Evolutionary conservation across 2,113 vertebrate species (phyloP), one percentile per base, ranked within the genome.

Genomic region (Eleginops maclovinus): DNA sequence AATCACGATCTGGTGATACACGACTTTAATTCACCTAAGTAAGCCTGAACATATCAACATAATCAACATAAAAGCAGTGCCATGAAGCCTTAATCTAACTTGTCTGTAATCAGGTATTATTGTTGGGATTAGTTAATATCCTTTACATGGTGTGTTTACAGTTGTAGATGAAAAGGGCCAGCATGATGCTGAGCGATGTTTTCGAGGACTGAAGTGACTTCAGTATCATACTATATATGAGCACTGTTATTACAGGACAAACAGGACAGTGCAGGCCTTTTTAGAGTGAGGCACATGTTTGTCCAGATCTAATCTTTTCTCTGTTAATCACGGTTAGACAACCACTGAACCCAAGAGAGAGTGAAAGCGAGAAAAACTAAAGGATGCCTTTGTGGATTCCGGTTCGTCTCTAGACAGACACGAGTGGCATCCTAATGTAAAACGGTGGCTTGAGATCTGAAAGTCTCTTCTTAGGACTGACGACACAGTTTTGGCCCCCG

Each of bases 51-150:
- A 88, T 71, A 89, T 87, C 77, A 91, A 87, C 91, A 90, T 36
- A 92, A 94, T 94, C 88, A 92, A 82, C 85, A 87, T 93, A 87
- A 93, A 92, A 94, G 92, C 91, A 73, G 41, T 64, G 73, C 55
- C 59, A 86, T 66, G 76, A 89, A 85, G 22, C 70, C 58, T 59
- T 75, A 86, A 92, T 87, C 88, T 87, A 55, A 84, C 79, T 85
- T 86, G 81, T 77, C 68, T 85, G 12, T 88, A 89, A 92, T 90
- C 84, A 85, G 84, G 86, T 80, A 83, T 91, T 91, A 91, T 55
- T 61, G 64, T 46, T 44, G 16, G 77, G 87, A 89, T 93, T 86
- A 85, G 40, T 71, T 14, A 58, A 69, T 65, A 75, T 69, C 54
- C 63, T 70, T 68, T 51, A 81, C 87, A 79, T 82, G 72, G 67